Percentiles rank a stretch among this genome's conserved stretches.
phyloP scores from a whole-genome alignment of 2,888 invertebrate genomes.

The Athalia circularis region DNA sequence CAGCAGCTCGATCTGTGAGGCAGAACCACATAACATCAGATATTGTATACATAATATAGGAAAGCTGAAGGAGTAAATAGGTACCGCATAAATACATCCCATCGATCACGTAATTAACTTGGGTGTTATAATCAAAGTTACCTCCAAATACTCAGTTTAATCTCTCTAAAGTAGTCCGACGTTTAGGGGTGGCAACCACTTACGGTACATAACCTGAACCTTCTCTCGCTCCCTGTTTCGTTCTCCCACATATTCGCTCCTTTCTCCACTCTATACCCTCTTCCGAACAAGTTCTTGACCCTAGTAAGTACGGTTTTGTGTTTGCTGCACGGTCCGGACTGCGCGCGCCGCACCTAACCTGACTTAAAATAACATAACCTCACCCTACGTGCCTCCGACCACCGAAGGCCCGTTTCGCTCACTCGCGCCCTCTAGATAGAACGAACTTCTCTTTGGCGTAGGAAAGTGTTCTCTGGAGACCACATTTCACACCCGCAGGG shows the following conservation, averaged over 20 bases:
- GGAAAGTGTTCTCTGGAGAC: constrained; percentile 29
- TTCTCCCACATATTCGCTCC: too few species aligned
- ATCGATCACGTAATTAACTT: constrained; percentile 41
- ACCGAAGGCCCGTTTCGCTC: too few species aligned
- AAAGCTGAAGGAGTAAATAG: too few species aligned
- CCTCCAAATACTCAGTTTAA: constrained; percentile 34
- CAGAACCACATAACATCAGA: too few species aligned
- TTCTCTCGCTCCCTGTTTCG: background rate
- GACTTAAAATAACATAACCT: background rate
- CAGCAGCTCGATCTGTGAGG: too few species aligned
- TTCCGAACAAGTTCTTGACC: constrained; percentile 28
- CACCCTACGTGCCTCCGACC: background rate
- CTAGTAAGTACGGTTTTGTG: constrained; percentile 35
- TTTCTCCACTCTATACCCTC: too few species aligned
- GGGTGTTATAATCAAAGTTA: constrained; percentile 41
- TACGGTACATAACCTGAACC: background rate
- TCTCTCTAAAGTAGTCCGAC: constrained; percentile 27
- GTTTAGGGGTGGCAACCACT: background rate
- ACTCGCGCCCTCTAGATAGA: background rate
- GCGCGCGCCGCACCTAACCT: constrained; percentile 1
- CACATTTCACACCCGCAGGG: constrained; percentile 38
- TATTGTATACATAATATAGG: too few species aligned
- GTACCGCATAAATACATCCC: constrained; percentile 6
- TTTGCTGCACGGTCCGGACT: constrained; percentile 30
- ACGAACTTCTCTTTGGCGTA: constrained; percentile 14